These are phyloP conservation scores for Oceanites oceanicus DNA, from an alignment of 2,113 vertebrate species.

Conservation along the genomic window DNA sequence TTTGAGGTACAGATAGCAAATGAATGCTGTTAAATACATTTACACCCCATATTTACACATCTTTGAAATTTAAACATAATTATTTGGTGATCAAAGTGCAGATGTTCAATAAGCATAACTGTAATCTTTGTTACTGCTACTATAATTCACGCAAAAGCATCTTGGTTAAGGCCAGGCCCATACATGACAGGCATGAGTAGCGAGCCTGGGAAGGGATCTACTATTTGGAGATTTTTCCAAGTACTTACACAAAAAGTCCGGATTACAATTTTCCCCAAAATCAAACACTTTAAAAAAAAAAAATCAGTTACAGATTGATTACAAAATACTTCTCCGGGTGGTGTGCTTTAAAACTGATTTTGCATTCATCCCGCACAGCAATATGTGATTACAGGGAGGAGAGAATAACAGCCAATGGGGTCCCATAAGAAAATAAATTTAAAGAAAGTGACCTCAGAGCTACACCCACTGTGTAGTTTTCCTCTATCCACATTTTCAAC, in stretches of 20 bases:
- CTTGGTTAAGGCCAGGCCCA: background rate
- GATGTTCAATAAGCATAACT: background rate
- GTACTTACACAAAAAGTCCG: background rate
- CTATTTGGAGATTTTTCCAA: background rate
- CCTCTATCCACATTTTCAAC: background rate
- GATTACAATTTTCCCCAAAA: background rate
- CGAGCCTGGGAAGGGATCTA: background rate
- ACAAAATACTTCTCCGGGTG: background rate
- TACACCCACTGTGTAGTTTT: background rate
- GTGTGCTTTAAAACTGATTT: background rate
- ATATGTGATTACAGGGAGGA: background rate
- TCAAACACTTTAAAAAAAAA: background rate
- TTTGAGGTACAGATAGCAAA: background rate
- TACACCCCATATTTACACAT: background rate
- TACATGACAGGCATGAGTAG: accelerated
- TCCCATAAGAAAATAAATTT: background rate
- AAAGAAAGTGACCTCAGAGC: background rate
- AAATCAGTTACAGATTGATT: background rate
- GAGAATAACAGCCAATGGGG: background rate
- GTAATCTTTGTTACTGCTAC: background rate
- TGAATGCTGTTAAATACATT: background rate
- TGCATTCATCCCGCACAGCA: background rate
- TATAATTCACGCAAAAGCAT: background rate
- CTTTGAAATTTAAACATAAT: background rate
- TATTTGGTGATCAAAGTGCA: background rate